Percentiles rank a stretch among this genome's conserved stretches.
Conservation (phyloP, 2,888 invertebrate genomes). For the Cistogaster globosa region DNA sequence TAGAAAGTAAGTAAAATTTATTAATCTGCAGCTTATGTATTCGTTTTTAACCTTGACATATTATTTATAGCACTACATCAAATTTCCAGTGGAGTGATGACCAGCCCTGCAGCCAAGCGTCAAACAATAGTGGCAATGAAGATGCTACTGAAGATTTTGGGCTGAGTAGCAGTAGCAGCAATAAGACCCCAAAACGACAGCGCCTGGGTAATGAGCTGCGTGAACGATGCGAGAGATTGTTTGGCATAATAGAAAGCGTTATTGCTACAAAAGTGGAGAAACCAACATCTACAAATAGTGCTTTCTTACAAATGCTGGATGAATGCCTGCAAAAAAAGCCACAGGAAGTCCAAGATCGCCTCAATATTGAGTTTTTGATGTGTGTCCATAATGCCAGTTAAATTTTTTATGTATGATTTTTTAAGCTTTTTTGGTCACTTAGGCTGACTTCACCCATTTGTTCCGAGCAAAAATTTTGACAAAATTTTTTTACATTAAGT, state of each 20-base stretch:
- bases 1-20: not conserved
- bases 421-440: too few relatives aligned
- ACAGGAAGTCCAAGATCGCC: not conserved
- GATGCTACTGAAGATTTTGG: not conserved
- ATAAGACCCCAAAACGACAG: not conserved
- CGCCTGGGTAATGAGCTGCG: constrained; percentile 4
- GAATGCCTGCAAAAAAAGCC: constrained; percentile 19
- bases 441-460: too few relatives aligned
- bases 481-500: too few relatives aligned
- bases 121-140: not conserved
- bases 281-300: not conserved
- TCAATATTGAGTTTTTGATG: not conserved
- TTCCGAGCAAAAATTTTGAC: too few relatives aligned
- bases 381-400: constrained; percentile 4
- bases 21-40: too few relatives aligned
- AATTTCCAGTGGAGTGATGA: constrained; percentile 1
- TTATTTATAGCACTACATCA: not conserved
- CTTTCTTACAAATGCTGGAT: constrained; percentile 17
- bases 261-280: constrained; percentile 6
- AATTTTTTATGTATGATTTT: not conserved
- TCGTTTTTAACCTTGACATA: not conserved
- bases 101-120: not conserved
- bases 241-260: not conserved
- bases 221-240: not conserved
- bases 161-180: not conserved